Evolutionary conservation across 35 echinoderm and acorn worm species (phyloP), one percentile per base, ranked within the genome.

Genomic region (Chiridota heheva): DNA sequence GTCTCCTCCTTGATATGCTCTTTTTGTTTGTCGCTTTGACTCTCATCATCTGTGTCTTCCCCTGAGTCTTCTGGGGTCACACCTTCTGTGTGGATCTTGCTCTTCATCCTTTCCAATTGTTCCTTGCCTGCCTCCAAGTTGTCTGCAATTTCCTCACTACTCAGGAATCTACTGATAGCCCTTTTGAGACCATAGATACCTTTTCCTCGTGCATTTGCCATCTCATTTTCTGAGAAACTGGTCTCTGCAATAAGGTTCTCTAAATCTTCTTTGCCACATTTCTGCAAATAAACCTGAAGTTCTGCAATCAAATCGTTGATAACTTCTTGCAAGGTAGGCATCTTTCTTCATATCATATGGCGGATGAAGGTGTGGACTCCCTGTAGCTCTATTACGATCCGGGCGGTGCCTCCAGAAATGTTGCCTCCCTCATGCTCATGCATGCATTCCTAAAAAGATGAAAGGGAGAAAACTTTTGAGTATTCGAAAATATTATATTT

Each of bases 141-240:
- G 32, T 70, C 67, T 29, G 35, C 67, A 15, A 70, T 38, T n/a
- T 31, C 67, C 67, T 70, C 67, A 70, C 67, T 70, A 36, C 42
- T 38, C 15, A 70, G 67, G 32, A 38, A 70, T 38, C 67, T 35
- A 25, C 42, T 70, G 25, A 70, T 34, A n/a, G 42, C 22, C 57
- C 41, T 27, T 26, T 29, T 17, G 32, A 48, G 29, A 8, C 12
- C 27, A 36, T 26, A 35, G 15, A 46, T 16, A 22, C 38, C 70
- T 32, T 44, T 24, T 47, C 42, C 70, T 3, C 26, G 16, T 7
- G 51, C 13, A 40, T 17, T 47, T 17, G 38, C 70, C n/a, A 27
- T 44, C 40, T 16, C 30, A 17, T 27, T 44, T 74, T 74, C 70
- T 5, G 16, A 13, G 4, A 74, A 44, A 22, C 29, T 35, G 15